Percentiles rank a stretch among this genome's conserved stretches.
phyloP scores from a whole-genome alignment of 2,797 vertebrate species.

The Karalla daura region DNA sequence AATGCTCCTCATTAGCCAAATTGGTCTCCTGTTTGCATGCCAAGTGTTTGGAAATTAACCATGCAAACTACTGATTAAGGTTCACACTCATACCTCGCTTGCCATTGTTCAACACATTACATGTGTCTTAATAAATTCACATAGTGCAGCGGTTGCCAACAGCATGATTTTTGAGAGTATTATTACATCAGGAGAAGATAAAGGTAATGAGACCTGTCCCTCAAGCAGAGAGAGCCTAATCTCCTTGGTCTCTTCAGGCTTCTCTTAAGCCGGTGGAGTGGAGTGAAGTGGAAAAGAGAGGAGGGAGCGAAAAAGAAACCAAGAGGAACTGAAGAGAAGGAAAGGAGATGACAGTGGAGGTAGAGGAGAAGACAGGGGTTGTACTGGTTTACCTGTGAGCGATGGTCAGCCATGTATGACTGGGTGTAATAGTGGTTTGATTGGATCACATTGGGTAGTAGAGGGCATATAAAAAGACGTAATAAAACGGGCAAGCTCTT shows the following conservation, averaged over 20 bases:
- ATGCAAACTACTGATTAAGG: slow-evolving; percentile 11
- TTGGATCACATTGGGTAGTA: slow-evolving; percentile 37
- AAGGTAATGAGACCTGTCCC: slow-evolving; percentile 76
- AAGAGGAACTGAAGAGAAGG: slow-evolving; percentile 16
- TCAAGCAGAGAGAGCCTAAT: slow-evolving; percentile 66
- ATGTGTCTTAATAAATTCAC: slow-evolving; percentile 16
- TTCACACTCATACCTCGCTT: slow-evolving; percentile 1
- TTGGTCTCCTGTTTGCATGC: background rate
- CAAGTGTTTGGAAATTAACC: slow-evolving; percentile 5
- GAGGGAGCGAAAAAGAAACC: slow-evolving; percentile 25
- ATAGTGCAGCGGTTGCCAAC: slow-evolving; percentile 12
- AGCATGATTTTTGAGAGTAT: slow-evolving; percentile 53
- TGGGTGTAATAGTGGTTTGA: slow-evolving; percentile 25
- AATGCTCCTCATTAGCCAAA: slow-evolving; percentile 14
- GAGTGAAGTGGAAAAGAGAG: slow-evolving; percentile 47
- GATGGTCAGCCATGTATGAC: slow-evolving; percentile 48
- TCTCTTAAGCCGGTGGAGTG: slow-evolving; percentile 58
- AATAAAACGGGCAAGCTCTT: slow-evolving; percentile 1
- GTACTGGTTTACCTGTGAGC: slow-evolving; percentile 17
- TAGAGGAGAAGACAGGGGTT: background rate
- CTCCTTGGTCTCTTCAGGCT: slow-evolving; percentile 59
- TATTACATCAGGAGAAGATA: slow-evolving; percentile 70
- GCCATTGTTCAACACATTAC: slow-evolving; percentile 22
- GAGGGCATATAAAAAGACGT: slow-evolving; percentile 38
- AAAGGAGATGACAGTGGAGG: slow-evolving; percentile 16